A percentile compares a stretch with the other conserved stretches of the same genome.
phyloP scores from a whole-genome alignment of 2,113 vertebrate genomes.

The Glaucidium brasilianum region DNA sequence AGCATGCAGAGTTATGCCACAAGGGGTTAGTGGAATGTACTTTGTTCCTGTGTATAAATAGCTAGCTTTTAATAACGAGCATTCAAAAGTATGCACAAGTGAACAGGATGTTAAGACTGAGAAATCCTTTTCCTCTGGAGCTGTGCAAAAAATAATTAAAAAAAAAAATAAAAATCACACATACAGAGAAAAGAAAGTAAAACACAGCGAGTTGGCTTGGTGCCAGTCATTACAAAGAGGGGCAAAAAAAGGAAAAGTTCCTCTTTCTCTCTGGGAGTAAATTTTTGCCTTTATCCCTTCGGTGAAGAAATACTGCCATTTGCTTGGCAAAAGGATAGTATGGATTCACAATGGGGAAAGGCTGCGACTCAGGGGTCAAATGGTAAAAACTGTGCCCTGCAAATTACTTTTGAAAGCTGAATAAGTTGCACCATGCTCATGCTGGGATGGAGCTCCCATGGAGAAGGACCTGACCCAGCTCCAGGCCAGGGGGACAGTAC shows the following conservation, averaged over 20 bases:
- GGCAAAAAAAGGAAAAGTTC: neutral
- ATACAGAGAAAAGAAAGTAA: conserved; percentile 10
- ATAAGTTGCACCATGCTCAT: neutral
- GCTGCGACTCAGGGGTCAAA: neutral
- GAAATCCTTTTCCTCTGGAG: conserved; percentile 34
- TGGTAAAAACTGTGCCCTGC: neutral
- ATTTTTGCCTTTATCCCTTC: neutral
- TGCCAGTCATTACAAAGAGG: neutral
- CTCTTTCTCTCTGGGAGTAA: neutral
- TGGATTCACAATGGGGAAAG: neutral
- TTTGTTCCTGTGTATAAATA: conserved; percentile 68
- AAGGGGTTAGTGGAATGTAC: conserved; percentile 62
- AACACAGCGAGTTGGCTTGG: neutral
- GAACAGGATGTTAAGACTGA: conserved; percentile 50
- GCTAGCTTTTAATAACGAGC: conserved; percentile 26
- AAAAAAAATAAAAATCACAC: neutral
- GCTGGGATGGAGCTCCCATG: neutral
- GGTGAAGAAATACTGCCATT: neutral
- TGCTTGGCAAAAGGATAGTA: neutral
- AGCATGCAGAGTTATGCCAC: conserved; percentile 32
- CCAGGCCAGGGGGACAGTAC: neutral
- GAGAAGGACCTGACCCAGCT: neutral
- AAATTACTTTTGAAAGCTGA: neutral
- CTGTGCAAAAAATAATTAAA: neutral
- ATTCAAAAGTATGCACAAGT: conserved; percentile 29